Conservation (phyloP, 2,113 vertebrate species). For the Erythrocercus mccallii region DNA sequence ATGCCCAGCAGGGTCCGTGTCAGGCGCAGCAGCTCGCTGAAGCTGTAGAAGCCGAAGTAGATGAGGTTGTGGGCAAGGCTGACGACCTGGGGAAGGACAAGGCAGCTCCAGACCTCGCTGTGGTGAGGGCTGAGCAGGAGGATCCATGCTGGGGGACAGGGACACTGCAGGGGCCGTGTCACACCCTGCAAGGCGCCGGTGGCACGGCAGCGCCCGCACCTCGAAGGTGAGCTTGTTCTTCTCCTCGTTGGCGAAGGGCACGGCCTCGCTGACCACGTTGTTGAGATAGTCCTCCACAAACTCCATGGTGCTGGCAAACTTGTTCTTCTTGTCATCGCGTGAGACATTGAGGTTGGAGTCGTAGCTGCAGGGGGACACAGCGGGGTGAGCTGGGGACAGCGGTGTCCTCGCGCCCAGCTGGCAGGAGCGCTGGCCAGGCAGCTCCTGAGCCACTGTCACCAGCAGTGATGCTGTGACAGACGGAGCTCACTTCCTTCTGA, state of each 20-base stretch:
- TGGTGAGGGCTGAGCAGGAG: not conserved
- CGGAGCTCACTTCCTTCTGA: not conserved
- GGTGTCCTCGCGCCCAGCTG: not conserved
- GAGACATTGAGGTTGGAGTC: slow-evolving; percentile 94
- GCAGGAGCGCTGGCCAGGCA: not conserved
- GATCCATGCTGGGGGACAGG: not conserved
- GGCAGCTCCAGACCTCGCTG: not conserved
- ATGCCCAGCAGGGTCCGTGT: slow-evolving; percentile 93
- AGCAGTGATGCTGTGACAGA: not conserved
- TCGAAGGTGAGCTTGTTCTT: slow-evolving; percentile 98
- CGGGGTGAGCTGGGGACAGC: not conserved
- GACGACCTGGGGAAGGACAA: slow-evolving; percentile 81
- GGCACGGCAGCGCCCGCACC: slow-evolving; percentile 51
- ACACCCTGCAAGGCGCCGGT: accelerated
- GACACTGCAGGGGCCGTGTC: accelerated
- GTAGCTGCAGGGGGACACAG: slow-evolving; percentile 75
- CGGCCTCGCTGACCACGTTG: slow-evolving; percentile 88
- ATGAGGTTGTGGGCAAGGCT: slow-evolving; percentile 95
- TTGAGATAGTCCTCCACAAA: slow-evolving; percentile 99
- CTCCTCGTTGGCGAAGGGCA: slow-evolving; percentile 93
- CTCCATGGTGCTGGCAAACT: slow-evolving; percentile 93
- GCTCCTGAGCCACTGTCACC: not conserved
- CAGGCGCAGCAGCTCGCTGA: slow-evolving; percentile 92
- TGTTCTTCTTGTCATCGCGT: slow-evolving; percentile 96
- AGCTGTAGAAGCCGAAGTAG: slow-evolving; percentile 99